Base-by-base conservation (phyloP, 2,113 vertebrate species). In the Takifugu flavidus region DNA sequence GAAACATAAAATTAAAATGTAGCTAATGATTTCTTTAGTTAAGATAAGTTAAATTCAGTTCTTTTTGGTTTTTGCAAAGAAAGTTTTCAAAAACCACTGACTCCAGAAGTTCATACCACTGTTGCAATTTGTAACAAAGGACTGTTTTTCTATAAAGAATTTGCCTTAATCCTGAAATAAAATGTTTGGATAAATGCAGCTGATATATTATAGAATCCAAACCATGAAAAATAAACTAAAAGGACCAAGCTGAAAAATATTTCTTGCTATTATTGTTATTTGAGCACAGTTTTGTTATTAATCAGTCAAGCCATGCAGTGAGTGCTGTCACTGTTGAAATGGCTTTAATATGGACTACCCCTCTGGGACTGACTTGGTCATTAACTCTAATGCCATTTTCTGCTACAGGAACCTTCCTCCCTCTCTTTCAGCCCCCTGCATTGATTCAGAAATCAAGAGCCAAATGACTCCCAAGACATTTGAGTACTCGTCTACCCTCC, bases 351-450 rank as follows among this genome's bases (percentile, higher is more conserved):
- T 87, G 83, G 87, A 90, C 83, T 66, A 62, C 72, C 76, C 91
- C 88, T 86, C 67, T 81, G 90, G 88, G 91, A 91, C 72, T 44
- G 63, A 77, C 78, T 72, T 75, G 87, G 87, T 90, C 91, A 92
- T 92, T 91, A 91, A 88, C 83, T 89, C 85, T 89, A 87, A 89
- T 89, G 82, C 88, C 86, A 86, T 90, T 90, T 89, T 86, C 87
- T 88, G 84, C 87, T 71, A 62, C 55, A 72, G 83, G 79, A 85
- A 66, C 84, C 82, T 58, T 73, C 82, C 65, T 14, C 70, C 78
- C 73, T 68, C 87, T 73, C 60, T 59, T 61, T 44, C 72, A 70
- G 29, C 55, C 72, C 62, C 66, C 75, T 77, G 78, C 83, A 86
- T 85, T 80, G 81, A 88, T 87, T 85, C 77, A 65, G 74, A 89